Conservation (phyloP, 2,797 vertebrate genomes). For the Poecilia velifera region DNA sequence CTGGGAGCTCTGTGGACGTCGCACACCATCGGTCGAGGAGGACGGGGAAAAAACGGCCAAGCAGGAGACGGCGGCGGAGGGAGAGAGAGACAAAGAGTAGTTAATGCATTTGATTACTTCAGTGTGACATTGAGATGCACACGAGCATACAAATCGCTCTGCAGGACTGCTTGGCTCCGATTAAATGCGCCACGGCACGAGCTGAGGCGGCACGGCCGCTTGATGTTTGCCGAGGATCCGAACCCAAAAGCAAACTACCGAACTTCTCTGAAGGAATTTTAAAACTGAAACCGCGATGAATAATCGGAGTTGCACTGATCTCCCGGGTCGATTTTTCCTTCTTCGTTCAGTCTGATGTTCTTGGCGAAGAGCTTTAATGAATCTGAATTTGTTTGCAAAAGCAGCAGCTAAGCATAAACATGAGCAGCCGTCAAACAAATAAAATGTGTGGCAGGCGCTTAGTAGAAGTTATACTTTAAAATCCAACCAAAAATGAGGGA, state of each 20-base stretch:
- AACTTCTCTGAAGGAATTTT: background rate
- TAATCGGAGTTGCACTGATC: background rate
- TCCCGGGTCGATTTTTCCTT: background rate
- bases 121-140: constrained; percentile 18
- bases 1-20: constrained; percentile 88
- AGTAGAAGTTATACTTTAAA: background rate
- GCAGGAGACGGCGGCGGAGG: constrained; percentile 3
- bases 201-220: background rate
- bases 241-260: background rate
- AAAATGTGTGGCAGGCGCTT: background rate
- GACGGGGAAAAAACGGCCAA: constrained; percentile 34
- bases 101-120: constrained; percentile 62
- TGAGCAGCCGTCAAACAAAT: background rate
- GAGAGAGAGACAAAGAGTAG: constrained; percentile 54
- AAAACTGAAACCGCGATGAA: background rate
- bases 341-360: background rate
- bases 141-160: background rate
- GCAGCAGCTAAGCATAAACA: background rate
- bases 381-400: background rate
- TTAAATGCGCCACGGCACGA: background rate
- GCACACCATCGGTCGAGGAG: constrained; percentile 44
- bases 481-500: background rate
- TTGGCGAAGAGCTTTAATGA: background rate
- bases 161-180: constrained; percentile 10
- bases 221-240: background rate